Evolutionary conservation across 2,888 invertebrate genomes (phyloP), one percentile per base, ranked within the genome.

Genomic region (Serrognathus titanus): DNA sequence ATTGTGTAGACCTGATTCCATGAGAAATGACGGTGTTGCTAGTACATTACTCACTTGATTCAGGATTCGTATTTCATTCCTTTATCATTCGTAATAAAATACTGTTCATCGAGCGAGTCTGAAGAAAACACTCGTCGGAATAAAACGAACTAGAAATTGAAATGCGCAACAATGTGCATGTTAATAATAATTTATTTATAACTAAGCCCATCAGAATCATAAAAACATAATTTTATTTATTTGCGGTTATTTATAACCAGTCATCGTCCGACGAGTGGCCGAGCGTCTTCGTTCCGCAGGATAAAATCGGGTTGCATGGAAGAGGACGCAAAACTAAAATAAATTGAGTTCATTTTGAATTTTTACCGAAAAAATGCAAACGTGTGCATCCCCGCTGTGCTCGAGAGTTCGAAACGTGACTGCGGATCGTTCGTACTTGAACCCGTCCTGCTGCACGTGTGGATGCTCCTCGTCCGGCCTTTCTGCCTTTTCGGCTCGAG

Each of bases 351-450:
- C 56, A 60, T 60, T 63, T 63, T 59, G 49, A 55, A 56, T 59
- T 63, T 60, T 62, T 63, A 56, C 55, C 45, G 53, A 31, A 56
- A 60, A 60, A 62, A 60, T 49, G 49, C 38, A 53, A 64, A 61
- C 62, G 64, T 62, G 64, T 60, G 57, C 59, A 53, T 36, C 61
- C 64, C 64, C 46, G 64, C 64, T 65, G 64, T 41, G 63, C 50
- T 38, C 48, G 47, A 55, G 62, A 60, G 57, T 57, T 59, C 61
- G 59, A 62, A 65, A 65, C 65, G 65, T 65, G 65, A 65, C 65
- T 54, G 57, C 40, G 60, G 53, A 63, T 61, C 60, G 60, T 57
- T 55, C 52, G 51, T 58, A 54, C 24, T 31, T 31, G 24, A 31
- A 31, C 24, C 24, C 24, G 24, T 31, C 24, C 24, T 3, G 24